Evolutionary conservation across 2,113 vertebrate genomes (phyloP), one percentile per base, ranked within the genome.

Genomic region (Oreocharis arfaki): DNA sequence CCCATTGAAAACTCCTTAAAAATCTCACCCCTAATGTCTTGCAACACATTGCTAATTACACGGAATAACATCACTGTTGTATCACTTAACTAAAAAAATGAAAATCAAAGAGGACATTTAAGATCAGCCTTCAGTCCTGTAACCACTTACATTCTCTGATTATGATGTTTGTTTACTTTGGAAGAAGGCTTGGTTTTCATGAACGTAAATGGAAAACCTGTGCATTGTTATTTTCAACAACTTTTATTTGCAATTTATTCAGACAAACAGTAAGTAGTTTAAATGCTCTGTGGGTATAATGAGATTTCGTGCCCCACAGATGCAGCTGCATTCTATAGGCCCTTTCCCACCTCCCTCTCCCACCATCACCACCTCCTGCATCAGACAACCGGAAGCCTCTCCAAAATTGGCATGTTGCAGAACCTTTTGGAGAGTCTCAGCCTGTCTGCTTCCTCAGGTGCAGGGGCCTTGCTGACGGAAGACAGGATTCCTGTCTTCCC

Each of bases 391-490:
- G 86, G 76, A 79, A 61, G 5, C 47, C 26, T 87, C 18, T 65
- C 46, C 15, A 71, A 83, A 61, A 13, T 0, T 53, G 32, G 4
- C 24, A 46, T 19, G 39, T 22, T 84, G 26, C 27, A 49, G 17
- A 1, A 1, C 20, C 41, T 63, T 86, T 80, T 46, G 37, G 19
- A 67, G n/a, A 35, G 5, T 28, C 27, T 52, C 2, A 2, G 42
- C 9, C 19, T 56, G 5, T 32, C 46, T 64, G 23, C 27, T 35
- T 55, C 49, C 23, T 33, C 76, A 42, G 20, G 13, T 9, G 6
- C 18, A 35, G 15, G 13, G 20, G 50, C 3, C 1, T n/a, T 73
- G 28, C 16, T 47, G 26, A 35, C 0, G 0, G n/a, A 78, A 65
- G n/a, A 26, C n/a, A 71, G 70, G 32, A 82, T 13, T 28, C n/a